These are phyloP conservation scores for Phyllostomus hastatus DNA, from an alignment of 2,113 vertebrate genomes.

Conservation along the genomic window DNA sequence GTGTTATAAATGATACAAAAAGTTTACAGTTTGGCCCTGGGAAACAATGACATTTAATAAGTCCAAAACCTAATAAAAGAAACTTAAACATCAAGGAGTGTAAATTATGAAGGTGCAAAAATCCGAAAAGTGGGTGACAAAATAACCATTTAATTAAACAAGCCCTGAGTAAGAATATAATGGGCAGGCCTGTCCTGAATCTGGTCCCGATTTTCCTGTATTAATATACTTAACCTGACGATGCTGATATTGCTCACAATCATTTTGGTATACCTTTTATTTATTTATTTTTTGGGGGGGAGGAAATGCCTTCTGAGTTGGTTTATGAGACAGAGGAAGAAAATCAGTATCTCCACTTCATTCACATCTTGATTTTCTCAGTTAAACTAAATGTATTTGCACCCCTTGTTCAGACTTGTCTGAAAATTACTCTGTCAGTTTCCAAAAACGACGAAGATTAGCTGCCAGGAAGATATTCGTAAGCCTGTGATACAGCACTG, in stretches of 20 bases:
- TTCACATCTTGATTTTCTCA: constrained; percentile 27
- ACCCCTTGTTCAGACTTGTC: constrained; percentile 4
- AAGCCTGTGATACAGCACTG: background rate
- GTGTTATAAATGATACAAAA: background rate
- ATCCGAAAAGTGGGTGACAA: background rate
- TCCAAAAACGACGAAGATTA: background rate
- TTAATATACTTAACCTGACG: background rate
- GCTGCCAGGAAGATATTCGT: background rate
- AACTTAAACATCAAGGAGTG: background rate
- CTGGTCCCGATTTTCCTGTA: background rate
- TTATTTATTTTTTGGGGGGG: background rate
- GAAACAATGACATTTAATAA: background rate
- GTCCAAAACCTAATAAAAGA: background rate
- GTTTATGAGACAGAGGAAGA: background rate
- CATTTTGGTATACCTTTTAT: background rate
- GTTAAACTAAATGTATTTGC: background rate
- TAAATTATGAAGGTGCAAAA: background rate
- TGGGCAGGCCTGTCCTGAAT: background rate
- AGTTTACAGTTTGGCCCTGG: background rate
- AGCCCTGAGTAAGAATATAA: background rate
- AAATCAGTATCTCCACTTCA: background rate
- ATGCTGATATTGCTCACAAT: background rate
- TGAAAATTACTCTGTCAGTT: constrained; percentile 5
- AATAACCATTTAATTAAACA: background rate
- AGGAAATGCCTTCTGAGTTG: background rate